Evolutionary conservation across 2,797 vertebrate species (phyloP), one percentile per base, ranked within the genome.

Genomic region (Micropoecilia bifurca): DNA sequence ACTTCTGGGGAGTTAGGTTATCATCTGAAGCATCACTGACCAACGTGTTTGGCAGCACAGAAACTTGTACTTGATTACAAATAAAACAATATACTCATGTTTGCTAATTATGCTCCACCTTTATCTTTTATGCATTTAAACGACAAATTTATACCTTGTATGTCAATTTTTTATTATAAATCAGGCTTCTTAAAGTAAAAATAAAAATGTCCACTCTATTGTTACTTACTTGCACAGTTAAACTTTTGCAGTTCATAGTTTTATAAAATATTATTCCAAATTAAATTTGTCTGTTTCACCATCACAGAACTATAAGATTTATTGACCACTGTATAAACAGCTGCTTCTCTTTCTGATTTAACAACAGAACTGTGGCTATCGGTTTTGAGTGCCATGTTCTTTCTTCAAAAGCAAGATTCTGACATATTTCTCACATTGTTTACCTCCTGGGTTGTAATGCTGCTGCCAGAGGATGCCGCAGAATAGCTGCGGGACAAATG

Each of bases 1-100:
- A 43, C 76, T 80, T 73, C 30, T 72, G 74, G 78, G 66, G 0
- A 78, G 69, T 57, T 47, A 30, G 43, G 46, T 36, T 78, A 33
- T 71, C 1, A 14, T 68, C 39, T 73, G 68, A 69, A 39, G 55
- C 71, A 25, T 78, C 77, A 53, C 57, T 28, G 28, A 69, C 36
- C 61, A 25, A 61, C 80, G 55, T 48, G 20, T 82, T 71, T 74
- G 86, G 82, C 80, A 72, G 73, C 3, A 16, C 74, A 71, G 68
- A 76, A 80, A 74, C 78, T 66, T 61, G 22, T 61, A 61, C 59
- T 61, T 6, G 4, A 16, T 30, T 33, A 33, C 30, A 30, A 61
- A 57, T 61, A 61, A 33, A 33, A 6, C 14, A 63, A 66, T 66
- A 3, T 39, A 39, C 18, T 18, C 1, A 22, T 3, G 3, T 63